Evolutionary conservation across 2,113 vertebrate genomes (phyloP), one percentile per base, ranked within the genome.

Genomic region (Nycticebus coucang): DNA sequence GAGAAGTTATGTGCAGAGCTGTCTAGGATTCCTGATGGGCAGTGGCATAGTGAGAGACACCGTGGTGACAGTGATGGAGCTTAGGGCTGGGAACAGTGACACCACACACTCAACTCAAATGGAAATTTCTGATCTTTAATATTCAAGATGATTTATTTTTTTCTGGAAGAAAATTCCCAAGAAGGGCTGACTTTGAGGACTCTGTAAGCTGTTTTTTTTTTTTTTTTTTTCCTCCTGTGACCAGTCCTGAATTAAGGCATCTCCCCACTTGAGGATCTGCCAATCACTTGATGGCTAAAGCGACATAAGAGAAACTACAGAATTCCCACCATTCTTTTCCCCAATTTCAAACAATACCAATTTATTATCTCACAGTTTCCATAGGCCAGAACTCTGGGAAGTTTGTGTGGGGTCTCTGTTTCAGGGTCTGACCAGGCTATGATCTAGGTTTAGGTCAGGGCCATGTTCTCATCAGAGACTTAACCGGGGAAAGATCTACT

Each of bases 61-160:
- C 5, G 0, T 22, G 81, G 19, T 68, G 30, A 22, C 1, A 0
- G 2, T 15, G 19, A 4, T 12, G 19, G 11, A 30, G 19, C 2
- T 41, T 17, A 35, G 30, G 30, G 35, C n/a, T 77, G n/a, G 11
- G 10, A 5, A 41, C 5, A 15, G 9, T 37, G 7, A 59, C 2
- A 9, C 18, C 19, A 15, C 14, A 5, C 10, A 9, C 5, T 55
- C 19, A 89, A n/a, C 22, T 53, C 50, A 89, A 0, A 18, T 4
- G 24, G 26, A 68, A 64, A 14, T 64, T 45, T 57, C n/a, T 35
- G 14, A 11, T 8, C 45, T 82, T n/a, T 77, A 30, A 12, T 22
- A 17, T 11, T 37, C 15, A 75, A 69, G 35, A 4, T 28, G n/a
- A 24, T 37, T 88, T 74, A 9, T 89, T 92, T 66, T 71, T 55